Conservation (phyloP, 2,888 invertebrate genomes). For the Acanthoscelides obtectus region DNA sequence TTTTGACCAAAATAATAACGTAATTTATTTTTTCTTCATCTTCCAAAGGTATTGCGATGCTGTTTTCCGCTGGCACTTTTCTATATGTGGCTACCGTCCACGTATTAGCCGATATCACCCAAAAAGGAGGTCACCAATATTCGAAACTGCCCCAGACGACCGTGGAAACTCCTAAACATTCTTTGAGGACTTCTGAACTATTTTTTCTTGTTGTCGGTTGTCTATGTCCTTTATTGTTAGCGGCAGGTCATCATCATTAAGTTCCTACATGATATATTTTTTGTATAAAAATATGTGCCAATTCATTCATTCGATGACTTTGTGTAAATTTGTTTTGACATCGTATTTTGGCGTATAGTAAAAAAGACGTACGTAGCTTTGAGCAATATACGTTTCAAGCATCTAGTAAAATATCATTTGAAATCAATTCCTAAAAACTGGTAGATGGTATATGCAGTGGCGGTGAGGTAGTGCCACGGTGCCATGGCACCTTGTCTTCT, state of each 20-base stretch:
- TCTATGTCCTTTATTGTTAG: constrained; percentile 81
- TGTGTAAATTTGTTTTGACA: background rate
- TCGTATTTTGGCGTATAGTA: background rate
- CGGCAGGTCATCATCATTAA: constrained; percentile 83
- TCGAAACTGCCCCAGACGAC: constrained; percentile 40
- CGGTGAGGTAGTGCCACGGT: too few relatives aligned
- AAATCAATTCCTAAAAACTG: too few relatives aligned
- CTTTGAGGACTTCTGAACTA: constrained; percentile 71
- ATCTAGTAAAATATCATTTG: too few relatives aligned
- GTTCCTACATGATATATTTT: constrained; percentile 6
- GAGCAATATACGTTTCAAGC: background rate
- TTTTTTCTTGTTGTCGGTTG: constrained; percentile 81
- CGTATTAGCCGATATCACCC: constrained; percentile 90
- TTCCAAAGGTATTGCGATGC: constrained; percentile 79
- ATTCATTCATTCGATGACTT: background rate
- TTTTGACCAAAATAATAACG: too few relatives aligned
- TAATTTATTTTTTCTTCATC: constrained; percentile 1
- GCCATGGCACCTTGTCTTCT: too few relatives aligned
- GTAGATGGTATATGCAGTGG: too few relatives aligned
- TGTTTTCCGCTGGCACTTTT: constrained; percentile 98
- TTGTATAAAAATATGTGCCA: background rate
- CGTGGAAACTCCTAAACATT: constrained; percentile 34
- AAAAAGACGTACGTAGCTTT: background rate
- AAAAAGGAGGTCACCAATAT: constrained; percentile 47
- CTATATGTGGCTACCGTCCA: constrained; percentile 98